Evolutionary conservation across 2,113 vertebrate genomes (phyloP), one percentile per base, ranked within the genome.

Genomic region (Gnathonemus echidnorhynchus): DNA sequence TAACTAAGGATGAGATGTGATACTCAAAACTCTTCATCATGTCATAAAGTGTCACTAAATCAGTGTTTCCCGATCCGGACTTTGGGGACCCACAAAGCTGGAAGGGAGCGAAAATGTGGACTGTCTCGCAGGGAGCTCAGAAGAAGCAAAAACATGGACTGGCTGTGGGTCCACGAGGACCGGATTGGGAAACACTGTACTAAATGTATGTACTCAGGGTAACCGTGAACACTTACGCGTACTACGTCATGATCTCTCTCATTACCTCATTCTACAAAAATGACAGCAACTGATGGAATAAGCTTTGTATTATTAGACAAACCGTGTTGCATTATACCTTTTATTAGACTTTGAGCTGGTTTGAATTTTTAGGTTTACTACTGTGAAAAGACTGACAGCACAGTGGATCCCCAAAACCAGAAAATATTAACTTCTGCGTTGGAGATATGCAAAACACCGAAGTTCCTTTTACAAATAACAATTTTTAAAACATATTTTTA

Each of bases 181-280:
- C 2, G 24, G 0, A 62, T 9, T 62, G 56, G 56, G 7, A n/a
- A n/a, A n/a, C 6, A 58, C 24, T 62, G 56, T 11, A 62, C 56
- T 62, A 70, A 70, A 39, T 48, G 21, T 24, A 74, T 77, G 6
- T 13, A 89, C 88, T 89, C 88, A 89, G 88, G 88, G 88, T 89
- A 31, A 42, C 45, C 31, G 3, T 48, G 84, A 49, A 80, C 74
- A 39, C 35, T 42, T 80, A 19, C 5, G 53, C 53, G 19, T 56
- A 80, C 74, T 80, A 42, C 3, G 74, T 39, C 31, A 39, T 80
- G 27, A 80, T 42, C 35, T 39, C 31, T 77, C 35, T 8, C 74
- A 80, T 80, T 80, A 80, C 74, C 74, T 80, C 74, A 80, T 80
- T 42, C 31, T 42, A 80, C 74, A 42, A 42, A 17, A 80, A 39